Conservation (phyloP, 1,140 invertebrate genomes). For the Meteorus sp. region DNA sequence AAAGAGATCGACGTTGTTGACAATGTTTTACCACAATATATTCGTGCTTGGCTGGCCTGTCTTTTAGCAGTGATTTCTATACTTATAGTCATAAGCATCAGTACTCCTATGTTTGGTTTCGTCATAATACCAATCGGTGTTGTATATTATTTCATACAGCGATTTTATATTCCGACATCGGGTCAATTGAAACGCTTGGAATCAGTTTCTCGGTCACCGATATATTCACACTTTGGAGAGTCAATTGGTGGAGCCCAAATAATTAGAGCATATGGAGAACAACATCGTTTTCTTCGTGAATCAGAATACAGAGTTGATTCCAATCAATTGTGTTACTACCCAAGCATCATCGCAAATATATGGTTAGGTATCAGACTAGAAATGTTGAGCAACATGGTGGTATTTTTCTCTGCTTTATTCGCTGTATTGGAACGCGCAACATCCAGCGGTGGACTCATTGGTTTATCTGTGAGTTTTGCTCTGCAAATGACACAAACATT, state of each 20-base stretch:
- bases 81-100: slow-evolving; percentile 86
- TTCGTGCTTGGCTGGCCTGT: slow-evolving; percentile 52
- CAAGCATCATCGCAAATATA: slow-evolving; percentile 84
- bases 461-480: slow-evolving; percentile 88
- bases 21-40: slow-evolving; percentile 52
- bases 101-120: slow-evolving; percentile 83
- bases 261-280: slow-evolving; percentile 77
- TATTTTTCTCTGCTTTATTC: slow-evolving; percentile 87
- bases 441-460: slow-evolving; percentile 78
- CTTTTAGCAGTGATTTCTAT: slow-evolving; percentile 74
- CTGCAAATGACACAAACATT: slow-evolving; percentile 91
- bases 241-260: slow-evolving; percentile 78
- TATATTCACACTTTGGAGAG: slow-evolving; percentile 98
- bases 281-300: slow-evolving; percentile 78
- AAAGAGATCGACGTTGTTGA: slow-evolving; percentile 74
- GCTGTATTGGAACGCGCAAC: slow-evolving; percentile 76
- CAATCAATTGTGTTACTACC: slow-evolving; percentile 88
- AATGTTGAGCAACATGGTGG: slow-evolving; percentile 90
- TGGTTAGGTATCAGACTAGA: slow-evolving; percentile 91
- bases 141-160: slow-evolving; percentile 89
- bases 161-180: slow-evolving; percentile 93
- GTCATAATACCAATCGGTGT: slow-evolving; percentile 83
- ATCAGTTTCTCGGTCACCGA: slow-evolving; percentile 93
- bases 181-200: slow-evolving; percentile 94
- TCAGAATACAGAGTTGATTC: slow-evolving; percentile 83